phyloP scores from a whole-genome alignment of 2,113 vertebrate genomes.

The Carollia perspicillata region DNA sequence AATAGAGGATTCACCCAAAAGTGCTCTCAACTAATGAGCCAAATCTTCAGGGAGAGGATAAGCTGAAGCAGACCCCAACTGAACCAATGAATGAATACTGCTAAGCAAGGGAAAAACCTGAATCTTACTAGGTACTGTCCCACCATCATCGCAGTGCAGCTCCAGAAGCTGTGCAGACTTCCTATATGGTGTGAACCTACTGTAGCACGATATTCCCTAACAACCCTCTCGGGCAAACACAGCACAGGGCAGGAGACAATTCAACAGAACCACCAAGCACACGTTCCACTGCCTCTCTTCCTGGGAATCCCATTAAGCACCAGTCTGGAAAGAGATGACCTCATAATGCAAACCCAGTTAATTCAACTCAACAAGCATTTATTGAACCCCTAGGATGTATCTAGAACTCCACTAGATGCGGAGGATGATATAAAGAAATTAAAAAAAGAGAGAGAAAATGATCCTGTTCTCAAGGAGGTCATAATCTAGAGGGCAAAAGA shows the following conservation, averaged over 20 bases:
- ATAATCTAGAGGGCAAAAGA: background rate
- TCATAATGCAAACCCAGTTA: background rate
- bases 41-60: background rate
- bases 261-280: background rate
- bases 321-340: background rate
- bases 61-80: background rate
- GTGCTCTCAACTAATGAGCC: background rate
- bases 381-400: background rate
- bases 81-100: background rate
- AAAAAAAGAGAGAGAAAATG: background rate
- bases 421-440: background rate
- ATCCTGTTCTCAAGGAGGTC: slow-evolving; percentile 1
- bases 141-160: background rate
- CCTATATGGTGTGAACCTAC: background rate
- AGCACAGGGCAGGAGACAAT: background rate
- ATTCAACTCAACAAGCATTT: background rate
- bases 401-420: background rate
- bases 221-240: background rate
- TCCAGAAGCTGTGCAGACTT: background rate
- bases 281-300: background rate
- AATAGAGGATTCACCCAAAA: background rate
- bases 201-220: background rate
- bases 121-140: background rate
- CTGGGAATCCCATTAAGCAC: background rate
- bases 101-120: background rate